Percentiles rank a stretch among this genome's conserved stretches.
These are phyloP conservation scores for Rhagoletis pomonella DNA, from an alignment of 1,140 invertebrate species.

Conservation along the genomic window DNA sequence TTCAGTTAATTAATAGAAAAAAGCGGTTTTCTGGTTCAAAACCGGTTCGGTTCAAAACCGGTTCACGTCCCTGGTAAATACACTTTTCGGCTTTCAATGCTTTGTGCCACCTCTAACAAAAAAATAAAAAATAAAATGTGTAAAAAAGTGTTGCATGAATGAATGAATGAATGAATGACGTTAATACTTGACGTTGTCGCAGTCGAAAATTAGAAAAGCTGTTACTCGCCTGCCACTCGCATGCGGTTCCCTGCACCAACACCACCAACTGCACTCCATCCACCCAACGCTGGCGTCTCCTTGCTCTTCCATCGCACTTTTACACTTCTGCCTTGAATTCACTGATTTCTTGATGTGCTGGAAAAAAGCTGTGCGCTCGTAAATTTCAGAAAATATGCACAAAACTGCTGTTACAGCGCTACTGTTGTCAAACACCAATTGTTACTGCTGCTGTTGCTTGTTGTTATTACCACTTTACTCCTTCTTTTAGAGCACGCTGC, in stretches of 20 bases:
- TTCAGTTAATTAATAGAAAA: too few relatives aligned
- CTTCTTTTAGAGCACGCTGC: not conserved
- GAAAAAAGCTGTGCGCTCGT: not conserved
- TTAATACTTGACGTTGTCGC: constrained; percentile 45
- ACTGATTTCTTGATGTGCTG: constrained; percentile 25
- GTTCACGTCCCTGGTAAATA: too few relatives aligned
- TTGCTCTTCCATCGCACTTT: not conserved
- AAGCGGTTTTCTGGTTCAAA: too few relatives aligned
- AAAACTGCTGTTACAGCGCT: constrained; percentile 25
- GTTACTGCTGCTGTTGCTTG: not conserved
- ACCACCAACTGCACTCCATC: not conserved
- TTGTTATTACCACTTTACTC: not conserved
- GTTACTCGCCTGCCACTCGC: constrained; percentile 30
- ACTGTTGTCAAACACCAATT: not conserved
- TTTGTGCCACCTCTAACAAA: not conserved
- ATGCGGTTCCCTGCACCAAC: not conserved
- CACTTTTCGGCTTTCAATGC: not conserved
- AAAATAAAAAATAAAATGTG: not conserved
- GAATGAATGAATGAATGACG: not conserved
- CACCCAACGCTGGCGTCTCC: not conserved
- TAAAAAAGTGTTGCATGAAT: not conserved
- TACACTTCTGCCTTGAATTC: not conserved
- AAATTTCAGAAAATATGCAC: constrained; percentile 43
- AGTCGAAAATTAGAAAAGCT: constrained; percentile 51
- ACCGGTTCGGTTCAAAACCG: too few relatives aligned